Conservation (phyloP, 2,113 vertebrate species). For the Bos indicus region DNA sequence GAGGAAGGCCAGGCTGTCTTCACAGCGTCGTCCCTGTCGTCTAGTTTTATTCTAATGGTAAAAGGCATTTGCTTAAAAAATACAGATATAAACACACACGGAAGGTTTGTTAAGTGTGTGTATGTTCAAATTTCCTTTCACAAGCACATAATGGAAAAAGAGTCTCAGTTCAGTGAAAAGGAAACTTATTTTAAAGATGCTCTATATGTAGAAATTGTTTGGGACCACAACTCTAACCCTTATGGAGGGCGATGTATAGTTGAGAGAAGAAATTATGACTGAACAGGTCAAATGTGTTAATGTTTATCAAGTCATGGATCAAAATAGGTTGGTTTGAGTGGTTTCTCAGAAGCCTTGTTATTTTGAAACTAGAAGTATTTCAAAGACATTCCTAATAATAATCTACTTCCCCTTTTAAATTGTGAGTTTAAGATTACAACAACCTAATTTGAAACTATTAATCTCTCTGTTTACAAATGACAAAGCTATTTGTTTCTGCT, state of each 20-base stretch:
- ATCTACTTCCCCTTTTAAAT: not conserved
- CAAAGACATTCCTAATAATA: not conserved
- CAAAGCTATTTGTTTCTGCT: not conserved
- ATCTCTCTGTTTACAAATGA: not conserved
- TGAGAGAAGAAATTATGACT: not conserved
- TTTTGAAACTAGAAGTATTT: conserved; percentile 32
- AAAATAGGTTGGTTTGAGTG: not conserved
- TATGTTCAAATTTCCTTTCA: not conserved
- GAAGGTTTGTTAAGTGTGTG: not conserved
- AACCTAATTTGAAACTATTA: not conserved
- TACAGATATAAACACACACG: not conserved
- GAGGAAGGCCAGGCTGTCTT: not conserved
- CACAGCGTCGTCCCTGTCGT: conserved; percentile 16
- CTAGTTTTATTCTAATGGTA: conserved; percentile 63
- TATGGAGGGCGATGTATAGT: not conserved
- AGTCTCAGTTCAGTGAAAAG: conserved; percentile 16
- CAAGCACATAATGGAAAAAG: not conserved
- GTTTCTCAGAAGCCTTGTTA: conserved; percentile 1
- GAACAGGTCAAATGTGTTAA: not conserved
- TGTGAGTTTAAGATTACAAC: not conserved
- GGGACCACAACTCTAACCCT: not conserved
- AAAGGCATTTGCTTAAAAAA: conserved; percentile 42
- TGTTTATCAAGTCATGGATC: not conserved
- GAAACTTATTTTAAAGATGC: conserved; percentile 51
- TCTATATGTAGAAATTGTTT: conserved; percentile 26